These are phyloP conservation scores for Capromys pilorides DNA, from an alignment of 2,797 vertebrate species.

Conservation along the genomic window DNA sequence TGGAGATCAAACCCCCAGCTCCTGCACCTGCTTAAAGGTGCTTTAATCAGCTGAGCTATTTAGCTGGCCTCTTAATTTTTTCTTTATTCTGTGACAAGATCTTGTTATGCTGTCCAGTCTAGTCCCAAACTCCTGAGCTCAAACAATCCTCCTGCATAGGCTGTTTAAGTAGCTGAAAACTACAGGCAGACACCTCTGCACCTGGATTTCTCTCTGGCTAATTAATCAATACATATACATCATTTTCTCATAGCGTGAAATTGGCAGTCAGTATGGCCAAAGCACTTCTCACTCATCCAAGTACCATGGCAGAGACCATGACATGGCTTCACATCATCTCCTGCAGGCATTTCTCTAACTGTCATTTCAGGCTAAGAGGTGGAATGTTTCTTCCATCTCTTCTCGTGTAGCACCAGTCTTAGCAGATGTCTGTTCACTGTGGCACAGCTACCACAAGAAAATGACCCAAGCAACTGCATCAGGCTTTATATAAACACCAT, in stretches of 20 bases:
- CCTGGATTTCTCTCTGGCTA: not conserved
- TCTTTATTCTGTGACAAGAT: not conserved
- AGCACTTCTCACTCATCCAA: not conserved
- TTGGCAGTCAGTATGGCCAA: not conserved
- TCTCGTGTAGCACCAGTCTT: not conserved
- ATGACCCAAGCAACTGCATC: not conserved
- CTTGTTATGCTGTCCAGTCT: not conserved
- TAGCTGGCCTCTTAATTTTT: not conserved
- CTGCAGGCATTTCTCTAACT: not conserved
- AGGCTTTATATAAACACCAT: not conserved
- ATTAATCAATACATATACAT: not conserved
- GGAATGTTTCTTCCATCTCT: not conserved
- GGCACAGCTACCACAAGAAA: not conserved
- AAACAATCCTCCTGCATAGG: not conserved
- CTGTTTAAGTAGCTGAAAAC: not conserved
- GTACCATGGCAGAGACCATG: not conserved
- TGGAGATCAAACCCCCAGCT: no score
- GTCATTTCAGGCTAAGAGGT: not conserved
- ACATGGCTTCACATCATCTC: not conserved
- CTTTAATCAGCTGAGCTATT: no score
- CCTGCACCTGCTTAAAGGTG: no score
- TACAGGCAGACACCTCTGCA: not conserved
- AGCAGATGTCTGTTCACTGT: not conserved
- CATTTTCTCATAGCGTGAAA: not conserved
- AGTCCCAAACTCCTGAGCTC: not conserved